Base-by-base conservation (phyloP, 2,888 invertebrate genomes). In the Nephrotoma guestfalica region DNA sequence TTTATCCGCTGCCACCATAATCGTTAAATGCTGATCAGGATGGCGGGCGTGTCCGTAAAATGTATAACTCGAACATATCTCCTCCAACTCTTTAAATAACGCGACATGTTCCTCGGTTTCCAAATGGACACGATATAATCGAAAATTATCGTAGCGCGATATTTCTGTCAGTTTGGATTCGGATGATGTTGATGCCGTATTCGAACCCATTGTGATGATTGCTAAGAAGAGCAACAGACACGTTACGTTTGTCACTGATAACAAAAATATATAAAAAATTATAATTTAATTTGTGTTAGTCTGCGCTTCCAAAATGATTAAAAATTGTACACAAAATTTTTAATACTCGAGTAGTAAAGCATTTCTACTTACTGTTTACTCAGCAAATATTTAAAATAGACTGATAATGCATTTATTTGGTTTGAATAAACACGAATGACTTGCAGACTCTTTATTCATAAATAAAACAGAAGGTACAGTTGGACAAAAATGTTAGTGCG, bases 41-140 rank as follows among this genome's bases (percentile, higher is more conserved):
- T 90, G 88, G 2, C 90, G 89, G 11, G 91, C 90, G 88, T 91
- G 91, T 30, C 91, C 91, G 86, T 90, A 90, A 86, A 91, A 92
- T 4, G 89, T 89, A 5, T 90, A 89, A 57, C 91, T 91, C 6
- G 41, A 2, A 1, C 84, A 41, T 84, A 84, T 11, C 2, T 41
- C 9, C 85, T 92, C 91, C 40, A 92, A 87, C 86, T 90, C 89
- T 86, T 90, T 89, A 86, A 92, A 91, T 0, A 91, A 47, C 6
- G 90, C 88, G 0, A 91, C 90, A 47, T 92, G 91, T 7, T 90
- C 88, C 43, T 90, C 88, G 0, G 89, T 90, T 15, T 89, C 89
- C 30, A 92, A 88, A 86, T 90, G 88, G 4, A 92, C 90, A 87
- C 90, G 89, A 87, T 91, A 91, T 42, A 92, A 89, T 40, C 92